A percentile compares a stretch with the other conserved stretches of the same genome.
These are phyloP conservation scores for Ceratina japonica DNA, from an alignment of 1,140 invertebrate genomes.

Conservation along the genomic window DNA sequence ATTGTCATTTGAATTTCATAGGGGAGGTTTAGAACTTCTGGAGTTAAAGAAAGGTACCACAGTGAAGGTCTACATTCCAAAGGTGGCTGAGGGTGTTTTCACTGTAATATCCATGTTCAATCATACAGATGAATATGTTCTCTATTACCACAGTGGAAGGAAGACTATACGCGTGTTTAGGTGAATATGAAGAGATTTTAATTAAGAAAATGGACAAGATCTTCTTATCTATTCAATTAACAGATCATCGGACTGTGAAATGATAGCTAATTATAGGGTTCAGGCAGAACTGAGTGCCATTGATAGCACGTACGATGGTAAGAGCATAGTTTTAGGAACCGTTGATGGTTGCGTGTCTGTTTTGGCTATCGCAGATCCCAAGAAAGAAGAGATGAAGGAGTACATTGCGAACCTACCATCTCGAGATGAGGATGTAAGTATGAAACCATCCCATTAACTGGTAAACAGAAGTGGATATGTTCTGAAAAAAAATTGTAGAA, in stretches of 20 bases:
- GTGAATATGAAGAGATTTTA: slow-evolving; percentile 73
- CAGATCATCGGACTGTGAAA: slow-evolving; percentile 90
- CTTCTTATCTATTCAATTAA: not conserved
- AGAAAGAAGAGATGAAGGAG: slow-evolving; percentile 81
- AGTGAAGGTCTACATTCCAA: slow-evolving; percentile 92
- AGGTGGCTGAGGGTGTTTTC: slow-evolving; percentile 98
- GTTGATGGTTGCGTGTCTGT: slow-evolving; percentile 96
- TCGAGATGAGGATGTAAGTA: slow-evolving; percentile 83
- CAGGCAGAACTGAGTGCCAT: slow-evolving; percentile 94
- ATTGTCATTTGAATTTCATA: slow-evolving; percentile 64
- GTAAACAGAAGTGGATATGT: slow-evolving; percentile 11
- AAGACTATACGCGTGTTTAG: slow-evolving; percentile 95
- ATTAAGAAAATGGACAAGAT: slow-evolving; percentile 9
- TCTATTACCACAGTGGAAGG: slow-evolving; percentile 97
- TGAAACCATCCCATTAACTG: slow-evolving; percentile 3
- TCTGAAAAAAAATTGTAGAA: not conserved
- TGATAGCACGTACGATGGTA: slow-evolving; percentile 90
- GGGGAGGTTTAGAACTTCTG: slow-evolving; percentile 95
- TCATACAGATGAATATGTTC: slow-evolving; percentile 95
- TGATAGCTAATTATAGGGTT: slow-evolving; percentile 95
- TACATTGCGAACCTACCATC: slow-evolving; percentile 86
- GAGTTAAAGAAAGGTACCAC: slow-evolving; percentile 91
- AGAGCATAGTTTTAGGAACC: slow-evolving; percentile 91
- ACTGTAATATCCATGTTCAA: slow-evolving; percentile 97
- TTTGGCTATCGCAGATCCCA: slow-evolving; percentile 93